phyloP scores from a whole-genome alignment of 2,113 vertebrate species.

The Tachysurus fulvidraco region DNA sequence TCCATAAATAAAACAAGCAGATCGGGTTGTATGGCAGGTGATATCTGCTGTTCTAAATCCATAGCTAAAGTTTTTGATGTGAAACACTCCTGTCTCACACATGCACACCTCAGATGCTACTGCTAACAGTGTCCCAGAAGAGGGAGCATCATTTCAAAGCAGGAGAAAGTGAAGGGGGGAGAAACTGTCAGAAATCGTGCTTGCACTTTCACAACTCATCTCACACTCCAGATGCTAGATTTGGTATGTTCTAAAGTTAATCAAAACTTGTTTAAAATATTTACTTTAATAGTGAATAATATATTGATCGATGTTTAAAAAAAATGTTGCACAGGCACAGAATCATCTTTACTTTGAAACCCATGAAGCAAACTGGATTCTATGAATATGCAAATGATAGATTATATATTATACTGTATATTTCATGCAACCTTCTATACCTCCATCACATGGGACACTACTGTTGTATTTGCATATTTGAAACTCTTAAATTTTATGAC shows the following conservation, averaged over 20 bases:
- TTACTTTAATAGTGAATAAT: background rate
- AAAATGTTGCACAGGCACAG: background rate
- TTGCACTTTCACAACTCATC: slow-evolving; percentile 10
- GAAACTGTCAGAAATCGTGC: background rate
- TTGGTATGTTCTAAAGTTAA: background rate
- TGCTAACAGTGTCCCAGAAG: slow-evolving; percentile 9
- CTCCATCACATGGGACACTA: background rate
- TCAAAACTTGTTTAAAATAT: background rate
- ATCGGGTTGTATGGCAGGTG: background rate
- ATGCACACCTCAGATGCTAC: background rate
- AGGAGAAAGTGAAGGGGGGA: background rate
- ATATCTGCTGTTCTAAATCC: slow-evolving; percentile 30
- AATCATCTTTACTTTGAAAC: background rate
- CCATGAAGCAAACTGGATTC: background rate
- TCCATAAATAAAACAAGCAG: background rate
- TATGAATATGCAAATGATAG: background rate
- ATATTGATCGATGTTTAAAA: background rate
- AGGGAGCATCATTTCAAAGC: background rate
- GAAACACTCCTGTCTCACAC: background rate
- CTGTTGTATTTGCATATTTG: background rate
- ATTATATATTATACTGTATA: background rate
- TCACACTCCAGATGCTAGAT: slow-evolving; percentile 17
- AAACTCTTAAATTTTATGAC: background rate
- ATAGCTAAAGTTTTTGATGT: slow-evolving; percentile 24
- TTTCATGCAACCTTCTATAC: background rate